Evolutionary conservation across 2,113 vertebrate species (phyloP).

Genomic region (Alouatta palliata): DNA sequence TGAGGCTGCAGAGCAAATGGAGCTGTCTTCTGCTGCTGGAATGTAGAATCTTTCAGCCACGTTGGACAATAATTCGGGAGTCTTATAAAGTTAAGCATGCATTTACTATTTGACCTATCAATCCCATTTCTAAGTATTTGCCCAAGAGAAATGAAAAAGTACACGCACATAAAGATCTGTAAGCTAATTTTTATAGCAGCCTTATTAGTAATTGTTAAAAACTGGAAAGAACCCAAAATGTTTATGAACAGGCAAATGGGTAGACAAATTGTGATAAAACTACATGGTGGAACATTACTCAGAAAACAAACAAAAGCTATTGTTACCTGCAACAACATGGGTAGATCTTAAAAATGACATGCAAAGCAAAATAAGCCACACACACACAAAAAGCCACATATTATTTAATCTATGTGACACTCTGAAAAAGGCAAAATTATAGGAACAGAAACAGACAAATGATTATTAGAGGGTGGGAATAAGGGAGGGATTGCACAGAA

Average conservation of each 20-base stretch:
- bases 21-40: not conserved
- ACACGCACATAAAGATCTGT: not conserved
- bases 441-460: not conserved
- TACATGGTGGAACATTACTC: not conserved
- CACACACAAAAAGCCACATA: not conserved
- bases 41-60: not conserved
- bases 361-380: not conserved
- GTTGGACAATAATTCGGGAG: not conserved
- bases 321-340: not conserved
- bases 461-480: not conserved
- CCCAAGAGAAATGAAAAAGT: not conserved
- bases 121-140: not conserved
- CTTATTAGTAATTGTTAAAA: slow-evolving; percentile 8
- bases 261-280: not conserved
- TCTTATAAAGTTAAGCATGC: not conserved
- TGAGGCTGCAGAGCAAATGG: not conserved
- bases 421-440: not conserved
- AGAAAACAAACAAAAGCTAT: not conserved
- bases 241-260: not conserved
- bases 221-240: not conserved
- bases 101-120: not conserved
- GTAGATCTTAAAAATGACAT: not conserved
- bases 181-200: not conserved
- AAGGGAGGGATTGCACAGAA: not conserved
- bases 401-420: not conserved